These are phyloP conservation scores for Zaprionus camerounensis DNA, from an alignment of 1,140 invertebrate species.

Conservation along the genomic window DNA sequence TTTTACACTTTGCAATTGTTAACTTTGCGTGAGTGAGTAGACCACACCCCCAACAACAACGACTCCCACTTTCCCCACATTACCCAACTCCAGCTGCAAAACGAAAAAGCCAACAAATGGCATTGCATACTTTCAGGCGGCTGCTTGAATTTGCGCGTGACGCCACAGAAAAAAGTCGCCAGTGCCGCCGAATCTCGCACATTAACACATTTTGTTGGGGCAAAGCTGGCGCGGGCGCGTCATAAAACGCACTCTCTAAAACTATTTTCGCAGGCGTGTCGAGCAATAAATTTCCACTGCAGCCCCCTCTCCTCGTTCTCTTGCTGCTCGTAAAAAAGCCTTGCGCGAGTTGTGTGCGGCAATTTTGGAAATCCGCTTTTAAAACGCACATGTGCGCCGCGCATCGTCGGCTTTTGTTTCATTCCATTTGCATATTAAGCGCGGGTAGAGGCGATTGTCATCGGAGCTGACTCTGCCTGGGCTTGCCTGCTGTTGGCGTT, in stretches of 20 bases:
- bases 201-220: constrained; percentile 69
- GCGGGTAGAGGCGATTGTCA: constrained; percentile 10
- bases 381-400: constrained; percentile 54
- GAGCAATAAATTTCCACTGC: constrained; percentile 61
- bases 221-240: constrained; percentile 3
- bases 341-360: constrained; percentile 31
- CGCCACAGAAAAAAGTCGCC: constrained; percentile 47
- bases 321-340: constrained; percentile 64
- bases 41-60: constrained; percentile 13
- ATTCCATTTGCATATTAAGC: constrained; percentile 70
- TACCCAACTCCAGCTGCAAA: constrained; percentile 14
- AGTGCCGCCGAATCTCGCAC: constrained; percentile 62
- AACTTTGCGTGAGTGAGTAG: constrained; percentile 37
- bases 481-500: constrained; percentile 59
- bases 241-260: constrained; percentile 78
- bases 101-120: constrained; percentile 19
- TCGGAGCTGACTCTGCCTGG: constrained; percentile 1
- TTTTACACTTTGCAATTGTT: constrained; percentile 82
- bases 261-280: constrained; percentile 76
- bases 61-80: neutral
- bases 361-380: constrained; percentile 74
- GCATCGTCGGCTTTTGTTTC: constrained; percentile 50
- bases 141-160: constrained; percentile 46
- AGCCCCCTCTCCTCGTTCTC: neutral
- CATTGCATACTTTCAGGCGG: constrained; percentile 63